These are phyloP conservation scores for Pituophis catenifer DNA, from an alignment of 2,113 vertebrate genomes.

Conservation along the genomic window DNA sequence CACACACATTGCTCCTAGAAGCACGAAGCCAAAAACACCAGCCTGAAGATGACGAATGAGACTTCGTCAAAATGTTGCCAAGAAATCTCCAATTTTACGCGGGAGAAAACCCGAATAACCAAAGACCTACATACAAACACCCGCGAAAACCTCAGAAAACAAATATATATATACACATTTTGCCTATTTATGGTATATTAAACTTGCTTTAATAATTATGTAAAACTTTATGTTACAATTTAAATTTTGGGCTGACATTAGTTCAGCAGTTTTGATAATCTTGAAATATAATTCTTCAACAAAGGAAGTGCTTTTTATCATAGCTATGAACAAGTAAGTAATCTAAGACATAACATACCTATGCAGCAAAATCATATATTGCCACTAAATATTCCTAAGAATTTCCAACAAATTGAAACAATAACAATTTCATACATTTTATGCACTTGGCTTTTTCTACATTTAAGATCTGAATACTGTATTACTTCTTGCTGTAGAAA, in stretches of 20 bases:
- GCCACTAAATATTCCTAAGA: conserved; percentile 54
- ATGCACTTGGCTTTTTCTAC: conserved; percentile 71
- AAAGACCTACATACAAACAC: too few relatives aligned
- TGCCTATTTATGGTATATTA: conserved; percentile 28
- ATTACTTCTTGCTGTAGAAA: conserved; percentile 68
- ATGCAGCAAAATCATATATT: conserved; percentile 49
- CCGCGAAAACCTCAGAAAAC: too few relatives aligned
- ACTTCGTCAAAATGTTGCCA: too few relatives aligned
- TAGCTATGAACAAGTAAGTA: conserved; percentile 44
- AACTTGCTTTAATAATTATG: conserved; percentile 50
- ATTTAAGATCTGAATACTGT: conserved; percentile 69
- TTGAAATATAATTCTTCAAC: conserved; percentile 47
- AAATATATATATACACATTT: conserved; percentile 9
- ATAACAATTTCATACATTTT: conserved; percentile 66
- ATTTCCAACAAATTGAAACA: conserved; percentile 66
- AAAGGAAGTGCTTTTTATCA: conserved; percentile 56
- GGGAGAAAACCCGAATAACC: too few relatives aligned
- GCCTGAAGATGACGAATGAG: too few relatives aligned
- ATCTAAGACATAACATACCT: conserved; percentile 60
- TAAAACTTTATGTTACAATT: conserved; percentile 34
- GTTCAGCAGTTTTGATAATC: conserved; percentile 41
- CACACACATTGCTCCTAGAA: too few relatives aligned
- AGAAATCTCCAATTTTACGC: too few relatives aligned
- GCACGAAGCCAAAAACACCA: too few relatives aligned
- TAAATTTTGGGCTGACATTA: conserved; percentile 50